These are phyloP conservation scores for Caenorhabditis macrosperma DNA, from an alignment of 2,888 invertebrate genomes.

Conservation along the genomic window DNA sequence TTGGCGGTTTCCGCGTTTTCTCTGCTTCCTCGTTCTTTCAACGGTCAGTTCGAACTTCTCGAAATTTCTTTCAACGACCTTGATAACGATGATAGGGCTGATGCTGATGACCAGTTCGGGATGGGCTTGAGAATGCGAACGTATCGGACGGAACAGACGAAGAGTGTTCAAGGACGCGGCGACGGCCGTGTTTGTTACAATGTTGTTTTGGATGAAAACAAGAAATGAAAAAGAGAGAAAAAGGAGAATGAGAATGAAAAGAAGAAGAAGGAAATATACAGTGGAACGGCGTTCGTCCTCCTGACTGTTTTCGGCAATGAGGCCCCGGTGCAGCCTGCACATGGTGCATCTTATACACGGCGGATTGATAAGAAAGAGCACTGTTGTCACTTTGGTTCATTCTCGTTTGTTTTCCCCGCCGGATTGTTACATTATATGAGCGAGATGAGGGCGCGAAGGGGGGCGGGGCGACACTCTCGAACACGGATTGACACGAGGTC, in stretches of 20 bases:
- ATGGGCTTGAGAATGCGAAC: too few relatives aligned
- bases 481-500: not conserved
- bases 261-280: not conserved
- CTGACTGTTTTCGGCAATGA: too few relatives aligned
- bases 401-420: not conserved
- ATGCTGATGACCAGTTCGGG: too few relatives aligned
- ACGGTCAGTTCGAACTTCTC: too few relatives aligned
- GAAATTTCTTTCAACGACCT: not conserved
- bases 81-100: too few relatives aligned
- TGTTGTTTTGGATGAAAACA: slow-evolving; percentile 1
- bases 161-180: not conserved
- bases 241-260: not conserved
- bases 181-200: slow-evolving; percentile 8
- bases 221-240: not conserved
- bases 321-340: too few relatives aligned
- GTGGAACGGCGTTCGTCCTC: too few relatives aligned
- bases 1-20: too few relatives aligned
- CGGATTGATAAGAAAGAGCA: not conserved
- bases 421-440: not conserved
- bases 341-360: too few relatives aligned
- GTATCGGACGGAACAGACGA: not conserved
- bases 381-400: not conserved
- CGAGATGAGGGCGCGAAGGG: not conserved
- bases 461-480: not conserved
- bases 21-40: too few relatives aligned